phyloP scores from a whole-genome alignment of 1,140 invertebrate species.

The Trichogramma pretiosum region DNA sequence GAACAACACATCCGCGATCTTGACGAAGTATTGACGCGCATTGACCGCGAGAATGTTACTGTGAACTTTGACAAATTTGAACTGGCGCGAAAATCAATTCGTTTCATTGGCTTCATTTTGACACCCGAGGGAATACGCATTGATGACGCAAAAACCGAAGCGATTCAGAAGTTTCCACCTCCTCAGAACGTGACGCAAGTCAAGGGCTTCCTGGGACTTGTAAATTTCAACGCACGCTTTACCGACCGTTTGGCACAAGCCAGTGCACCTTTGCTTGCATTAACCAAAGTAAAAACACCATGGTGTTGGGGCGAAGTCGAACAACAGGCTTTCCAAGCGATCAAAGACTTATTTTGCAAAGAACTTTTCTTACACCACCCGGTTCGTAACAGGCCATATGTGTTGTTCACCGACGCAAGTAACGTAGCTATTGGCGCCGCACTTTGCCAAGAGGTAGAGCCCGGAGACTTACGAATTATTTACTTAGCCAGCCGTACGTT shows the following conservation, averaged over 20 bases:
- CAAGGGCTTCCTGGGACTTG: constrained; percentile 37
- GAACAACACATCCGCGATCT: neutral
- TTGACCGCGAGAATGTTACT: neutral
- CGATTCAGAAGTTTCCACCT: constrained; percentile 9
- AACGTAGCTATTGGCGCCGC: constrained; percentile 26
- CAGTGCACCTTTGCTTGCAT: constrained; percentile 9
- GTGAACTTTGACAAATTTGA: constrained; percentile 8
- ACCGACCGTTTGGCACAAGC: constrained; percentile 20
- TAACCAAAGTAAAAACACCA: constrained; percentile 7
- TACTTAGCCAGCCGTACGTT: constrained; percentile 13
- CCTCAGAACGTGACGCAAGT: constrained; percentile 32
- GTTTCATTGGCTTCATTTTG: constrained; percentile 11
- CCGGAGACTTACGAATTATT: neutral
- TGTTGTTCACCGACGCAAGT: constrained; percentile 21
- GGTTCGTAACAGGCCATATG: constrained; percentile 22
- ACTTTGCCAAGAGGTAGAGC: constrained; percentile 22
- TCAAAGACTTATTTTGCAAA: neutral
- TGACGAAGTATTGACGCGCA: constrained; percentile 2
- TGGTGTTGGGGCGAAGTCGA: neutral
- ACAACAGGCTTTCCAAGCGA: neutral
- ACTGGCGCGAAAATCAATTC: neutral
- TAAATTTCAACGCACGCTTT: constrained; percentile 40
- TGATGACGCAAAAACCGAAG: constrained; percentile 13
- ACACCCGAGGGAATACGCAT: constrained; percentile 4
- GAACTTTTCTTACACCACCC: constrained; percentile 24